Evolutionary conservation across 2,888 invertebrate genomes (phyloP).

Genomic region (Epinotia bilunana): DNA sequence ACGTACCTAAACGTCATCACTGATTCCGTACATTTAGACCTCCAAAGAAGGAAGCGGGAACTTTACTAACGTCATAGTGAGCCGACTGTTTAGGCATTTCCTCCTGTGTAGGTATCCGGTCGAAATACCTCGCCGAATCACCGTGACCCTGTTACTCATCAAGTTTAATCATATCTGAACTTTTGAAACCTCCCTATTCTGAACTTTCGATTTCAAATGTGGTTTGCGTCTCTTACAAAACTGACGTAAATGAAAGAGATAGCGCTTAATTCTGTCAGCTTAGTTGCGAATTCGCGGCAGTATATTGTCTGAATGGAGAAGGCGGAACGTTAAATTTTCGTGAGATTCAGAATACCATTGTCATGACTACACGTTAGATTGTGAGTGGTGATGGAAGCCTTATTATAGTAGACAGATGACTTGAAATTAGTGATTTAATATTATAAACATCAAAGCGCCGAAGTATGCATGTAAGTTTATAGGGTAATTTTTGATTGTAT

Average conservation of each 20-base stretch:
- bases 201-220: conserved; percentile 7
- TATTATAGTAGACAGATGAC: conserved; percentile 34
- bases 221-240: neutral
- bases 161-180: conserved; percentile 62
- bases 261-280: neutral
- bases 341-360: conserved; percentile 29
- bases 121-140: conserved; percentile 60
- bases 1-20: neutral
- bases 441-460: conserved; percentile 29
- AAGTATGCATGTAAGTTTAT: conserved; percentile 11
- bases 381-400: conserved; percentile 27
- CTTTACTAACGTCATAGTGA: conserved; percentile 45
- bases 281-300: neutral
- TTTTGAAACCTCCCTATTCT: conserved; percentile 31
- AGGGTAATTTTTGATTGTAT: conserved; percentile 24
- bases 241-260: conserved; percentile 5
- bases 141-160: conserved; percentile 59
- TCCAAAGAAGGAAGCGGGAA: conserved; percentile 40
- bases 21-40: neutral
- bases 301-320: conserved; percentile 2
- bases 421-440: conserved; percentile 29
- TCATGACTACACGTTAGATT: conserved; percentile 28
- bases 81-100: conserved; percentile 63
- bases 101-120: conserved; percentile 60
- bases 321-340: conserved; percentile 8